Conservation (phyloP, 2,888 invertebrate species). For the Masnerella sp. region DNA sequence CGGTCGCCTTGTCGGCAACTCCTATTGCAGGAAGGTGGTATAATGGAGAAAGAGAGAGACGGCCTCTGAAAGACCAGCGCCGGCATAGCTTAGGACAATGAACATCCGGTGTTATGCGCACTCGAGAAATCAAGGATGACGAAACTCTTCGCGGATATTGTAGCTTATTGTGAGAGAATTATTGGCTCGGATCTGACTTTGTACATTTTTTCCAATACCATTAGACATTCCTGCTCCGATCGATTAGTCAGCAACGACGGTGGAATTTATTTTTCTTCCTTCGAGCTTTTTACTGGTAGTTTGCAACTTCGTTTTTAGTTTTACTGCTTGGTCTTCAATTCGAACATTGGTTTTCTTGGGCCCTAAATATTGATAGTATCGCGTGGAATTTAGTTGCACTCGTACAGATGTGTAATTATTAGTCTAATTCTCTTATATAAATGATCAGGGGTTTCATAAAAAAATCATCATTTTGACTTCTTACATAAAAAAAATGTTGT, state of each 20-base stretch:
- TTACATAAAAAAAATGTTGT: too few relatives aligned
- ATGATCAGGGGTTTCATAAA: too few relatives aligned
- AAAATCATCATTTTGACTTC: too few relatives aligned
- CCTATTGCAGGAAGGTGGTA: constrained; percentile 62
- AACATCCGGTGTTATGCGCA: constrained; percentile 57
- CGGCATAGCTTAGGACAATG: constrained; percentile 56
- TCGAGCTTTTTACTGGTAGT: too few relatives aligned
- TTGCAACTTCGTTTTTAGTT: too few relatives aligned
- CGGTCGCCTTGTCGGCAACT: constrained; percentile 70
- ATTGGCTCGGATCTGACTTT: constrained; percentile 28
- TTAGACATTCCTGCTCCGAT: constrained; percentile 11
- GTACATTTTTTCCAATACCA: constrained; percentile 9
- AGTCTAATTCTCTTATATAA: too few relatives aligned
- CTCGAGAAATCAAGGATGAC: constrained; percentile 55
- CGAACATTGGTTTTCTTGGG: too few relatives aligned
- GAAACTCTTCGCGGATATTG: constrained; percentile 51
- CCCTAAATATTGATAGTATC: too few relatives aligned
- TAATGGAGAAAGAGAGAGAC: constrained; percentile 53
- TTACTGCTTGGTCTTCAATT: too few relatives aligned
- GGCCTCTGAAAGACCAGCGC: constrained; percentile 36
- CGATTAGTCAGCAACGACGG: constrained; percentile 7
- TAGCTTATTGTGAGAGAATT: constrained; percentile 33
- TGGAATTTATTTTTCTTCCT: too few relatives aligned
- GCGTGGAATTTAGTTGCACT: too few relatives aligned
- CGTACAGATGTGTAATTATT: too few relatives aligned